Percentiles rank a stretch among this genome's conserved stretches.
These are phyloP conservation scores for Sclerurus mexicanus DNA, from an alignment of 2,113 vertebrate genomes.

Conservation along the genomic window DNA sequence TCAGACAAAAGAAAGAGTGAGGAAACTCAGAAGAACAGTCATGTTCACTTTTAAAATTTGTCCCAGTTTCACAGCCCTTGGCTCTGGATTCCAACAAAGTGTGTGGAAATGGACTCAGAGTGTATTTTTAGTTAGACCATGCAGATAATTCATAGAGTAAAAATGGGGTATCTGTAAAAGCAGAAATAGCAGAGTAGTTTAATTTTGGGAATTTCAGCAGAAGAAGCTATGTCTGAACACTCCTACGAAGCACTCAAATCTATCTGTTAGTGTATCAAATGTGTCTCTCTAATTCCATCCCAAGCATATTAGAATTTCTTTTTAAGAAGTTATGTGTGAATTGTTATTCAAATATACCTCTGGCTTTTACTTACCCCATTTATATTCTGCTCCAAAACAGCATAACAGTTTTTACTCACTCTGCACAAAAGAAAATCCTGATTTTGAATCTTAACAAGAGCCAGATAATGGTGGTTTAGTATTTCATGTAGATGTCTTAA, in stretches of 20 bases:
- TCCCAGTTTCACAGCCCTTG: slow-evolving; percentile 18
- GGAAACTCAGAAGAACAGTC: not conserved
- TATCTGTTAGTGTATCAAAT: not conserved
- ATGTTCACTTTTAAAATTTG: not conserved
- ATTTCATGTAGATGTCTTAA: not conserved
- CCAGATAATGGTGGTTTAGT: not conserved
- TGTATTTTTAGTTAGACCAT: slow-evolving; percentile 7
- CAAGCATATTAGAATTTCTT: not conserved
- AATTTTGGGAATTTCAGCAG: not conserved
- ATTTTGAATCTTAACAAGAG: not conserved
- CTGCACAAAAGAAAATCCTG: not conserved
- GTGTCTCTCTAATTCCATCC: not conserved
- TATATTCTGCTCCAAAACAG: not conserved
- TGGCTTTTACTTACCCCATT: not conserved
- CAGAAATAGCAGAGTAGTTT: not conserved
- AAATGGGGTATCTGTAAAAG: not conserved
- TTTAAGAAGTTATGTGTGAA: not conserved
- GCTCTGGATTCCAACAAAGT: not conserved
- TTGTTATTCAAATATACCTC: not conserved
- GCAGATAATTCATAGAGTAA: not conserved
- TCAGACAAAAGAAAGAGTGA: not conserved
- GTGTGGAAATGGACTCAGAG: not conserved
- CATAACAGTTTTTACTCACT: not conserved
- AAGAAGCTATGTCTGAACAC: not conserved
- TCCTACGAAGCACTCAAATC: not conserved